Conservation (phyloP, 2,888 invertebrate genomes). For the Tenthredo distinguenda region DNA sequence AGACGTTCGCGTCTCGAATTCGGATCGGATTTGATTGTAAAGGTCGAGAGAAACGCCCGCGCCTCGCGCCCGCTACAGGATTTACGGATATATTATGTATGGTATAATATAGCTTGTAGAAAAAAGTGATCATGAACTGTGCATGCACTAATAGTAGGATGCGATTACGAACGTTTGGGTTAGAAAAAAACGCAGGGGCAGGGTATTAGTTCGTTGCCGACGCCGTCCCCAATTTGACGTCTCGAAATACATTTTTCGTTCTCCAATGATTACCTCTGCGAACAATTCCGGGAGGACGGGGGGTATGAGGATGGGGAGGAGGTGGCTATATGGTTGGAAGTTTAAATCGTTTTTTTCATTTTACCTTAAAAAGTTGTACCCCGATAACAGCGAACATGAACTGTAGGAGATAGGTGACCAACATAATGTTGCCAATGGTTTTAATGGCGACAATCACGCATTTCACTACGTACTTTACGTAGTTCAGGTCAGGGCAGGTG, state of each 20-base stretch:
- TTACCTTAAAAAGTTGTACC: constrained; percentile 99
- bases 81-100: too few species aligned
- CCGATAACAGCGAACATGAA: constrained; percentile 99
- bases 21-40: not conserved
- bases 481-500: constrained; percentile 69
- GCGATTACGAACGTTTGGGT: not conserved
- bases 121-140: not conserved
- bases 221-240: not conserved
- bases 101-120: too few species aligned
- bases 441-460: constrained; percentile 99
- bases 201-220: not conserved
- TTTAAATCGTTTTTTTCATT: constrained; percentile 70
- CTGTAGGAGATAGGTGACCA: constrained; percentile 99
- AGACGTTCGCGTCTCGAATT: not conserved
- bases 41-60: not conserved
- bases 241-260: not conserved
- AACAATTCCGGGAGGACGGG: not conserved
- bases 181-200: not conserved
- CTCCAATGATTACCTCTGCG: not conserved
- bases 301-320: not conserved
- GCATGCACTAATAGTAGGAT: not conserved
- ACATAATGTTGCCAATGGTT: constrained; percentile 99
- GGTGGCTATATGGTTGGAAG: not conserved
- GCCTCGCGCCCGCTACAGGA: not conserved
- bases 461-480: constrained; percentile 97